A percentile compares a stretch with the other conserved stretches of the same genome.
These are phyloP conservation scores for Cheilosia variabilis DNA, from an alignment of 2,888 invertebrate genomes.

Conservation along the genomic window DNA sequence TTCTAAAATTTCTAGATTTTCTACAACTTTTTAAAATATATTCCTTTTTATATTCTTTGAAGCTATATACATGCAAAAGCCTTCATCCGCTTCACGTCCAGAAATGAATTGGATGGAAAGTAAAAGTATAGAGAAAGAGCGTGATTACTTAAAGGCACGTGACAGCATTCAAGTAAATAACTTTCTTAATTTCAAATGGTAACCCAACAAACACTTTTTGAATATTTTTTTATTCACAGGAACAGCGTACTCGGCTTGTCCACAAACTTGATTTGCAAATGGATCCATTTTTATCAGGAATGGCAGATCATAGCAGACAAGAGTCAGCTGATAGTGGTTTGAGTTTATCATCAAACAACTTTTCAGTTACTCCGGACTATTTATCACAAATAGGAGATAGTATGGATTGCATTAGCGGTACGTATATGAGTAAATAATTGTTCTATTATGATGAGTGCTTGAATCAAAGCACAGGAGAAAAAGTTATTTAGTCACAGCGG, in stretches of 20 bases:
- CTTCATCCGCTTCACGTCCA: constrained; percentile 77
- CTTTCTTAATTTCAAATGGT: constrained; percentile 43
- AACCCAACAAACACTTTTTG: constrained; percentile 5
- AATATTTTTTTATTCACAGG: constrained; percentile 39
- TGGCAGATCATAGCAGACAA: constrained; percentile 95
- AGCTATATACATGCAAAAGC: constrained; percentile 83
- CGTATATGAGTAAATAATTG: constrained; percentile 62
- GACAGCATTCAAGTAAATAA: constrained; percentile 65
- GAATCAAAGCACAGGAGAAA: too few relatives aligned
- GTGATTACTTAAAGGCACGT: constrained; percentile 90
- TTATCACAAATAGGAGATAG: constrained; percentile 95
- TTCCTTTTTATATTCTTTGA: constrained; percentile 49
- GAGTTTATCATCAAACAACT: constrained; percentile 93
- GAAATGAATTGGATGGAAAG: constrained; percentile 80
- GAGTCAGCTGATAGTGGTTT: constrained; percentile 97
- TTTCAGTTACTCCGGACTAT: constrained; percentile 96
- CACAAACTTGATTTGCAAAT: constrained; percentile 77
- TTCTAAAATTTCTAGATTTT: neutral
- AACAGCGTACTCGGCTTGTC: constrained; percentile 65
- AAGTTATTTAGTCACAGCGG: too few relatives aligned
- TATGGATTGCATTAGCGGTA: constrained; percentile 93
- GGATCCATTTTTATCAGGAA: constrained; percentile 92
- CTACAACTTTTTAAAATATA: constrained; percentile 19
- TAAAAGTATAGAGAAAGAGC: constrained; percentile 92
- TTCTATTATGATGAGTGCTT: neutral